Conservation (phyloP, 2,797 vertebrate genomes). For the Squalus acanthias region DNA sequence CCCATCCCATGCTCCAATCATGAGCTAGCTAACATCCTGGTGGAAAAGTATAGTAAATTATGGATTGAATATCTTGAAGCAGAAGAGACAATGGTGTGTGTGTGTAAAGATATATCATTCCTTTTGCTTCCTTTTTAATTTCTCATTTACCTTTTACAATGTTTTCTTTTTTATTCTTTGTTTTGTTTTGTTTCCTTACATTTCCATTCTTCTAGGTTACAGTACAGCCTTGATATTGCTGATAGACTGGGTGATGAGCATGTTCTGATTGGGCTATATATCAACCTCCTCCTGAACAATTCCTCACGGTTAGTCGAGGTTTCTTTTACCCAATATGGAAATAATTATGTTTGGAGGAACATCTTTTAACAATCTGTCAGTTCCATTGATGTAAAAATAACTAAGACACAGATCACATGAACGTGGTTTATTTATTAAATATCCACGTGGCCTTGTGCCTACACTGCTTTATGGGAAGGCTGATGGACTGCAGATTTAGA, state of each 20-base stretch:
- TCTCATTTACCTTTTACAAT: conserved; percentile 45
- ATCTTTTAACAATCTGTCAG: neutral
- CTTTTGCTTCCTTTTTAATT: neutral
- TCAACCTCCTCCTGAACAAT: conserved; percentile 90
- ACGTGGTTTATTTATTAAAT: neutral
- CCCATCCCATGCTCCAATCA: conserved; percentile 40
- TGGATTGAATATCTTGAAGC: conserved; percentile 17
- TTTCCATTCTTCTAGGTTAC: conserved; percentile 75
- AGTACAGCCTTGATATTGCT: conserved; percentile 93
- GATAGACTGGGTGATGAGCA: conserved; percentile 98
- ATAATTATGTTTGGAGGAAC: conserved; percentile 15
- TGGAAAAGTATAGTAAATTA: neutral
- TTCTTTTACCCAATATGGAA: conserved; percentile 41
- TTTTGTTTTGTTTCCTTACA: neutral
- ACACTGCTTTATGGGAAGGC: neutral
- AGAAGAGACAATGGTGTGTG: neutral
- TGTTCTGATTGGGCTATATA: conserved; percentile 94
- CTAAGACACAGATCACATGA: neutral
- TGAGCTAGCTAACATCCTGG: conserved; percentile 45
- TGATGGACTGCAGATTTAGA: neutral
- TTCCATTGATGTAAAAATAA: neutral
- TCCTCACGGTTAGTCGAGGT: conserved; percentile 89
- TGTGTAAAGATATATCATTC: neutral
- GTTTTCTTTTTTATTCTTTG: conserved; percentile 49
- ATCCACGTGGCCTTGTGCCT: neutral